Base-by-base conservation (phyloP, 2,113 vertebrate genomes). In the Galemys pyrenaicus region DNA sequence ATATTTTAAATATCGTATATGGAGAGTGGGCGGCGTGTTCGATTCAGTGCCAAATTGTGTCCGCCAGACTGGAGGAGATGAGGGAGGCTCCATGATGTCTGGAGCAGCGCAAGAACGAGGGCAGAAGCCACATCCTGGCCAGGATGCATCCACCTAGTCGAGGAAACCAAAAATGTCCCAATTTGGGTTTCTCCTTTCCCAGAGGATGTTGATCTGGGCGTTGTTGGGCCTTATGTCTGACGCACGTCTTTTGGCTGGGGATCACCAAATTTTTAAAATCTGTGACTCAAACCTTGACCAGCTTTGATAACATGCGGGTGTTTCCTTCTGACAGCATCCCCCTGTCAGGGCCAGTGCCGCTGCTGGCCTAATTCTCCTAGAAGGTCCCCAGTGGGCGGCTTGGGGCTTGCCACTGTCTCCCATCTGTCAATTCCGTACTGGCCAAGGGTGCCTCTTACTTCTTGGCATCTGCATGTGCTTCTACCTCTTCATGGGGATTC, bases 221-320 rank as follows among this genome's bases (percentile, higher is more conserved):
- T n/a, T 95, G 93, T 74, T 58, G 32, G 92, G 89, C 87, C 91
- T 82, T 80, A 67, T 87, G 65, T 96, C 94, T 97, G 88, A 92
- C 60, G 62, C 74, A 94, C 51, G 87, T 74, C 28, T 86, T 97
- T 96, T 97, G 91, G 64, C 92, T 32, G 46, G 32, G 65, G 87
- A 89, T 71, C 71, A 37, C 39, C 78, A 89, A 13, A 86, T 89
- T 92, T 84, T 81, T 65, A 65, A 84, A 97, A 67, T 30, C 46
- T 30, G 0, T 93, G 73, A 96, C 77, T 95, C 86, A 20, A 44
- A 74, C 70, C 65, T 91, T 74, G 37, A 93, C 41, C 58, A 44
- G 77, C 49, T 68, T 80, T 77, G 77, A 81, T 81, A 77, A 28
- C 39, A 58, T 0, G 1, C 12, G 79, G 68, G 70, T 86, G 49